Percentiles rank a stretch among this genome's conserved stretches.
These are phyloP conservation scores for Anseranas semipalmata DNA, from an alignment of 2,113 vertebrate species.

Conservation along the genomic window DNA sequence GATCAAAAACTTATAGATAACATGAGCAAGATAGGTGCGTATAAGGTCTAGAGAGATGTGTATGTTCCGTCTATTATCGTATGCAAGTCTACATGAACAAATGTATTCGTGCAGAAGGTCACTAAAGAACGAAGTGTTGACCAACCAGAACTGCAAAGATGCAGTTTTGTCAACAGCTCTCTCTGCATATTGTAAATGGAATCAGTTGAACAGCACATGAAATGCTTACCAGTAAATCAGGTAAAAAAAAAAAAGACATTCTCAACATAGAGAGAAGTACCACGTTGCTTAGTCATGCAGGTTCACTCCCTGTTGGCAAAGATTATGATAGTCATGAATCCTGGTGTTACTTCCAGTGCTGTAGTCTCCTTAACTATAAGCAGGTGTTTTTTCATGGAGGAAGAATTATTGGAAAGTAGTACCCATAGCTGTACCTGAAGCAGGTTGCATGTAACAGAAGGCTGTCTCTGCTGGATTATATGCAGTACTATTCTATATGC, in stretches of 20 bases:
- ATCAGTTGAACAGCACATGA: neutral
- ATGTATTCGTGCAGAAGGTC: neutral
- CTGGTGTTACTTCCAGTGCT: constrained; percentile 2
- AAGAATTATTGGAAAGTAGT: neutral
- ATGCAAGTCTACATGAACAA: rapidly evolving
- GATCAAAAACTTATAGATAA: neutral
- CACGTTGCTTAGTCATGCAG: neutral
- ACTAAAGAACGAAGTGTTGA: rapidly evolving
- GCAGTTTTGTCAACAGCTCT: neutral
- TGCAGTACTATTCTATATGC: neutral
- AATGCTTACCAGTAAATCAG: neutral
- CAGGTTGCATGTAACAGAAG: neutral
- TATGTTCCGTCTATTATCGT: neutral
- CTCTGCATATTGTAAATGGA: neutral
- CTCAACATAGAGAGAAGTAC: neutral
- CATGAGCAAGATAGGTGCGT: rapidly evolving
- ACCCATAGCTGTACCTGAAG: neutral
- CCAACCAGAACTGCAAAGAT: neutral
- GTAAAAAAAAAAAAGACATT: neutral
- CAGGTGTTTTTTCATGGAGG: neutral
- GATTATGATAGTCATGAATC: neutral
- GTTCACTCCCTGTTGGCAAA: neutral
- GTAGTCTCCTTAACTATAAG: rapidly evolving
- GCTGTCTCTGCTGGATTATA: neutral
- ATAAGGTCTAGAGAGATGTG: neutral